phyloP scores from a whole-genome alignment of 2,797 vertebrate genomes.

The Sebastes itinus region DNA sequence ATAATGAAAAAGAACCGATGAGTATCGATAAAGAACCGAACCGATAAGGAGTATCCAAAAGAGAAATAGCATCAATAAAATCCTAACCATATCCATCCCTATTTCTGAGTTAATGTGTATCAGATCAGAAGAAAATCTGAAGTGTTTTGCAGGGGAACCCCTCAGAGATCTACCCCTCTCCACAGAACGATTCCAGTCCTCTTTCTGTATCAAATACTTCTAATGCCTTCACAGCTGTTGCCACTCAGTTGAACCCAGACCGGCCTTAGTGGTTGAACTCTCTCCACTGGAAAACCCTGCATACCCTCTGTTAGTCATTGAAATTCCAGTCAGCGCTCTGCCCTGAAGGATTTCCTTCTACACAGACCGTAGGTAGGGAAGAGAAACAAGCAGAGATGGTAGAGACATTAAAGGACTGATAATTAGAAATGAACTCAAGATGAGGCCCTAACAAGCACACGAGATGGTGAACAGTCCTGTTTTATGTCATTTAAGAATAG shows the following conservation, averaged over 20 bases:
- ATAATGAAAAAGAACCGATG: too few relatives aligned
- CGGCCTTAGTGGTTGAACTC: background rate
- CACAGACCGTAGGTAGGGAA: background rate
- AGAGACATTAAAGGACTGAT: background rate
- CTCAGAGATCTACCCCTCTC: background rate
- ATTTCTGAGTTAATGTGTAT: background rate
- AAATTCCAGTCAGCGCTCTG: background rate
- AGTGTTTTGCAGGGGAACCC: background rate
- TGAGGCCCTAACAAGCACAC: background rate
- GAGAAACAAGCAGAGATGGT: background rate
- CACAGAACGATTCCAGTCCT: background rate
- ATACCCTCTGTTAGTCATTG: slow-evolving; percentile 5
- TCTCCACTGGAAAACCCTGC: background rate
- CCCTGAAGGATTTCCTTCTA: background rate
- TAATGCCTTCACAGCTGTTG: slow-evolving; percentile 31
- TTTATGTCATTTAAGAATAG: background rate
- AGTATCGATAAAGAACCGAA: too few relatives aligned
- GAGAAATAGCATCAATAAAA: too few relatives aligned
- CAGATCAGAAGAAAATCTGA: background rate
- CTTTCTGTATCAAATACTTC: background rate
- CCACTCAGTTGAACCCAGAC: slow-evolving; percentile 24
- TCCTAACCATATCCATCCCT: too few relatives aligned
- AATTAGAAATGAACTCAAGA: background rate
- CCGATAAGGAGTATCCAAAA: too few relatives aligned
- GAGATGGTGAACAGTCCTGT: too few relatives aligned